These are phyloP conservation scores for Pantherophis guttatus DNA, from an alignment of 2,113 vertebrate genomes.

Conservation along the genomic window DNA sequence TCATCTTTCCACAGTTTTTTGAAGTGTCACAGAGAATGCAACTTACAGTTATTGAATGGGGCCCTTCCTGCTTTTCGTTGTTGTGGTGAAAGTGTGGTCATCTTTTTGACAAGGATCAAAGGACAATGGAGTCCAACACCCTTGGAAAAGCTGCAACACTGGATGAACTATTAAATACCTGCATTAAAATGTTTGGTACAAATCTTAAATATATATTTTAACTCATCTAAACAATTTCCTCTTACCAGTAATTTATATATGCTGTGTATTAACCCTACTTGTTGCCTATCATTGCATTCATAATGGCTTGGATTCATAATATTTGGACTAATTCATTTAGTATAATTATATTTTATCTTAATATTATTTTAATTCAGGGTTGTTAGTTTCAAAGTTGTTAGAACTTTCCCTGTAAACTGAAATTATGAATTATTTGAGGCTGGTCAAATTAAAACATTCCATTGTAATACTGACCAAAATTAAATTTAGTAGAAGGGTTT, in stretches of 20 bases:
- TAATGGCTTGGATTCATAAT: neutral
- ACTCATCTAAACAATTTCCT: neutral
- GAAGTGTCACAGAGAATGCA: constrained; percentile 52
- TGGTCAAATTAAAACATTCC: neutral
- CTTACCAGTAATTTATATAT: neutral
- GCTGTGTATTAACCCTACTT: neutral
- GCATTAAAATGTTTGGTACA: constrained; percentile 90
- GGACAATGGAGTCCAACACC: constrained; percentile 85
- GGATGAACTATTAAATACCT: constrained; percentile 83
- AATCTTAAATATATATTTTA: constrained; percentile 2
- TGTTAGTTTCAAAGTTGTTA: neutral
- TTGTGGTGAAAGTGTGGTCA: constrained; percentile 65
- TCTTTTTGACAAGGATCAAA: constrained; percentile 69
- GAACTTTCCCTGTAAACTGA: neutral
- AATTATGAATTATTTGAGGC: neutral
- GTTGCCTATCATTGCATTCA: neutral
- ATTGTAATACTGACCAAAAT: neutral
- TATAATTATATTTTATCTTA: neutral
- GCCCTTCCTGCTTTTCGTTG: constrained; percentile 41
- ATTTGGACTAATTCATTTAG: neutral
- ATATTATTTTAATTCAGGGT: neutral
- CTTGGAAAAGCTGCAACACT: constrained; percentile 90
- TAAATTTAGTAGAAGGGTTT: neutral
- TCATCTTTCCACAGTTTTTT: constrained; percentile 56
- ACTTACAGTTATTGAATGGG: constrained; percentile 40